Conservation (phyloP, 2,113 vertebrate genomes). For the Hippolais icterina region DNA sequence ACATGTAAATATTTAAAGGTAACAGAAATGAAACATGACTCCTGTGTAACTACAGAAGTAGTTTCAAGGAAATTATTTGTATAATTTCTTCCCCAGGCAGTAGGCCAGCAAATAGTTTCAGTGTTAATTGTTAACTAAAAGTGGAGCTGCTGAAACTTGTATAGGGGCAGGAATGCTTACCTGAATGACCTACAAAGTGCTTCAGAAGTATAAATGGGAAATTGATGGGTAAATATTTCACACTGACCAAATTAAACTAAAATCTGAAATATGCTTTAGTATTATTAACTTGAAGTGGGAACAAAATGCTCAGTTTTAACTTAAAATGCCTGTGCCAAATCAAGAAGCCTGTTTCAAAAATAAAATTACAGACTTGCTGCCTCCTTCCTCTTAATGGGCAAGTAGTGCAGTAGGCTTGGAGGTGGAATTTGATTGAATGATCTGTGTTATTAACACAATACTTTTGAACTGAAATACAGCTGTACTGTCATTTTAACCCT, state of each 20-base stretch:
- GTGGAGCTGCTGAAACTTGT: not conserved
- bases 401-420: not conserved
- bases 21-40: not conserved
- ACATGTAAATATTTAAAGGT: not conserved
- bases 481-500: not conserved
- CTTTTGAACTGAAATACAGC: not conserved
- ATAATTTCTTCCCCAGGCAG: not conserved
- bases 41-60: not conserved
- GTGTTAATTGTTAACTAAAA: conserved; percentile 38
- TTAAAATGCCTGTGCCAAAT: not conserved
- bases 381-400: not conserved
- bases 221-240: not conserved
- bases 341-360: not conserved
- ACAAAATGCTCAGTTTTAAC: not conserved
- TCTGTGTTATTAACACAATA: not conserved
- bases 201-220: not conserved
- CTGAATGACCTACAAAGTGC: not conserved
- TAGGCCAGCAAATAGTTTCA: conserved; percentile 34
- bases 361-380: not conserved
- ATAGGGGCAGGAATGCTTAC: not conserved
- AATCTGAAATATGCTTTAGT: not conserved
- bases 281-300: not conserved
- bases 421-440: not conserved
- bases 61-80: not conserved
- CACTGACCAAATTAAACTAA: not conserved